Base-by-base conservation (phyloP, 2,113 vertebrate species). In the Gopherus evgoodei region DNA sequence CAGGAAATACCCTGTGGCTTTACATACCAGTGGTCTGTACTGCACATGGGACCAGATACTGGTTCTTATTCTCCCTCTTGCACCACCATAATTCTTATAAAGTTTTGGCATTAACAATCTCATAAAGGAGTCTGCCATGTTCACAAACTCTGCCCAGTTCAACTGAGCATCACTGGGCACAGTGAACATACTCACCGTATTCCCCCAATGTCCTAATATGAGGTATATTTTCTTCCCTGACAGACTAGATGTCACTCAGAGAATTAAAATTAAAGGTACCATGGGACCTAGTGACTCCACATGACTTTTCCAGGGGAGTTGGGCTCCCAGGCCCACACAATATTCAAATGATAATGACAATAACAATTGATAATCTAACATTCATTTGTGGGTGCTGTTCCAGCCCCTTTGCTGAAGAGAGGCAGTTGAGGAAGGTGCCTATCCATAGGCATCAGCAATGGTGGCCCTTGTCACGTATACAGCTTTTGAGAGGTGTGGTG, bases 181-280 rank as follows among this genome's bases (percentile, higher is more conserved):
- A n/a, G 21, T 0, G 0, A 89, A 4, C 42, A 38, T 11, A 8
- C 47, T 2, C 89, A 27, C 35, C 38, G 27, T 7, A 47, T 10
- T 89, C 35, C 10, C 72, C n/a, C 79, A 49, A 57, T 38, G 59
- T 27, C 69, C 21, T 1, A 49, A 78, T 31, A 87, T 8, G 56
- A 78, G 6, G 8, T 2, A 2, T 2, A 84, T 86, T 76, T 53
- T n/a, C 62, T n/a, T 57, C 35, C 53, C 16, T 83, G 95, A 14
- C 57, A 84, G 17, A 25, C 57, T 88, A 56, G 9, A 7, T 3
- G 29, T 4, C 14, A 11, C 4, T 83, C 3, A 1, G 49, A 72
- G 80, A 91, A 83, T 19, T 50, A 27, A 8, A 31, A 22, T 80
- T 75, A 4, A 50, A 50, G 4, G 17, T 69, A n/a, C n/a, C 27